Evolutionary conservation across 2,113 vertebrate genomes (phyloP), one percentile per base, ranked within the genome.

Genomic region (Leucopsar rothschildi): DNA sequence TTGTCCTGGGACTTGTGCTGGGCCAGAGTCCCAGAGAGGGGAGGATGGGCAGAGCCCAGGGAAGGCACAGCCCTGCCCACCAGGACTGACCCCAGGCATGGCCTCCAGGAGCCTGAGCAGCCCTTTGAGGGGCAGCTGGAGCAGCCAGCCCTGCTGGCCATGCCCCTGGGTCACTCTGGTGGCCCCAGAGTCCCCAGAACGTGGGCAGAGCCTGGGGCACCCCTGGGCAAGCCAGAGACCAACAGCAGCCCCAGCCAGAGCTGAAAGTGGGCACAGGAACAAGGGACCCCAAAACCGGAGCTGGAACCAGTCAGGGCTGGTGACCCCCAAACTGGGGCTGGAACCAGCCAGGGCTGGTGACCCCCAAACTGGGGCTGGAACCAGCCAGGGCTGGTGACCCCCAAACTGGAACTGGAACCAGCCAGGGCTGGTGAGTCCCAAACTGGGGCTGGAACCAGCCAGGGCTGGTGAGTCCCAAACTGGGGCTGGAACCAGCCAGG

Each of bases 241-340:
- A 28, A 0, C 40, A 3, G 3, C 0, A 0, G 1, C 3, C 44
- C 70, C 45, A 19, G 4, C 0, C 3, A 35, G 35, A 60, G 42
- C 31, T 42, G 40, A 10, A 17, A 10, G 31, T 0, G 9, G 11
- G 37, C 14, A 22, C n/a, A 37, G 50, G 20, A 35, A 8, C 12
- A 1, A 35, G 52, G 0, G n/a, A 21, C 5, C 2, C 42, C 59
- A 45, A 59, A 19, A 17, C 1, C 6, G 39, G 40, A 5, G 12
- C 40, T 45, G 44, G 44, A 45, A 45, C 19, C 44, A 45, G 44
- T 4, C 44, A 45, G 44, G 44, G 19, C 19, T 45, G 44, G 44
- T 45, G 44, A 44, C 4, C 9, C 44, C 44, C 18, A 44, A 44
- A 44, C 44, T 44, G 44, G 44, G 4, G 8, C 44, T 40, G 40